Percentiles rank a stretch among this genome's conserved stretches.
phyloP scores from a whole-genome alignment of 2,113 vertebrate genomes.

The human region GRCh38 chr5:43872501-43873000 shows the following conservation, averaged over 20 bases:
- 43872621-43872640: neutral
- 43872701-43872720: neutral
- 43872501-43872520: neutral
- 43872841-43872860: constrained; percentile 64
- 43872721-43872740: constrained; percentile 45
- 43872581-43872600: neutral
- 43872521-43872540: neutral
- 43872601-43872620: neutral
- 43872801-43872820: neutral
- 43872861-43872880: constrained; percentile 58
- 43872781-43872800: neutral
- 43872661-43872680: neutral
- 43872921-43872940: constrained; percentile 71
- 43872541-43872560: neutral
- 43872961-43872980: neutral
- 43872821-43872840: constrained; percentile 49
- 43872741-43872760: constrained; percentile 27
- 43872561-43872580: neutral
- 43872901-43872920: constrained; percentile 70
- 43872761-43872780: neutral
- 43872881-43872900: constrained; percentile 56
- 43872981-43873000: neutral
- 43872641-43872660: neutral
- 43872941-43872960: constrained; percentile 7
- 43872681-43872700: constrained; percentile 22